Percentiles rank a stretch among this genome's conserved stretches.
phyloP scores from a whole-genome alignment of 2,113 vertebrate species.

The Guaruba guarouba region DNA sequence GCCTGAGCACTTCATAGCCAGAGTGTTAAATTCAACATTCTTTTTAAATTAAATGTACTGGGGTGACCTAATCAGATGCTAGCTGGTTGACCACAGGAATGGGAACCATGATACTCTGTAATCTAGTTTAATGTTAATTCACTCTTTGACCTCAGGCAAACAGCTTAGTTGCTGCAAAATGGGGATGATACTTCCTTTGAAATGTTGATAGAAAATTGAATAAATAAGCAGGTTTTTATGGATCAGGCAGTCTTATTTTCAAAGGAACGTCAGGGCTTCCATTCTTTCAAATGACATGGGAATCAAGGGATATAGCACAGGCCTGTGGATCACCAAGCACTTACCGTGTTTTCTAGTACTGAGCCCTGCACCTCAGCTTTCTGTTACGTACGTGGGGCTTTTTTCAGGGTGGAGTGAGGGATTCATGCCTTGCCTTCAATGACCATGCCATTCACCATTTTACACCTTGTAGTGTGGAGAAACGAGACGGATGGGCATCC shows the following conservation, averaged over 20 bases:
- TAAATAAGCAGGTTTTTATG: constrained; percentile 38
- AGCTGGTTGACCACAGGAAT: constrained; percentile 61
- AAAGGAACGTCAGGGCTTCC: not conserved
- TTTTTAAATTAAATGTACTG: constrained; percentile 50
- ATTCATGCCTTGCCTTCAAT: not conserved
- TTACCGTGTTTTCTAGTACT: not conserved
- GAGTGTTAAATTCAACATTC: constrained; percentile 51
- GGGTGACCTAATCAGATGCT: constrained; percentile 49
- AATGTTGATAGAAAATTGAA: constrained; percentile 12
- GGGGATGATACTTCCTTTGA: constrained; percentile 32
- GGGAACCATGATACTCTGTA: constrained; percentile 27
- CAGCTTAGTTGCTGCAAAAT: constrained; percentile 18
- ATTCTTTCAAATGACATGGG: not conserved
- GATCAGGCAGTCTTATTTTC: not conserved
- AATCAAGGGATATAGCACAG: not conserved
- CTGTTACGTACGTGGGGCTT: fast-evolving
- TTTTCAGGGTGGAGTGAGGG: not conserved
- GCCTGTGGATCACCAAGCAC: not conserved
- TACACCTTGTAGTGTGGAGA: not conserved
- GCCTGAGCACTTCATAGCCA: not conserved
- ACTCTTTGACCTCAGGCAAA: constrained; percentile 51
- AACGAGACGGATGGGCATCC: fast-evolving
- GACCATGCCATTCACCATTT: not conserved
- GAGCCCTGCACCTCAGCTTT: not conserved
- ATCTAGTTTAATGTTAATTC: constrained; percentile 40